Conservation (phyloP, 2,797 vertebrate genomes). For the Xerus rutilus region DNA sequence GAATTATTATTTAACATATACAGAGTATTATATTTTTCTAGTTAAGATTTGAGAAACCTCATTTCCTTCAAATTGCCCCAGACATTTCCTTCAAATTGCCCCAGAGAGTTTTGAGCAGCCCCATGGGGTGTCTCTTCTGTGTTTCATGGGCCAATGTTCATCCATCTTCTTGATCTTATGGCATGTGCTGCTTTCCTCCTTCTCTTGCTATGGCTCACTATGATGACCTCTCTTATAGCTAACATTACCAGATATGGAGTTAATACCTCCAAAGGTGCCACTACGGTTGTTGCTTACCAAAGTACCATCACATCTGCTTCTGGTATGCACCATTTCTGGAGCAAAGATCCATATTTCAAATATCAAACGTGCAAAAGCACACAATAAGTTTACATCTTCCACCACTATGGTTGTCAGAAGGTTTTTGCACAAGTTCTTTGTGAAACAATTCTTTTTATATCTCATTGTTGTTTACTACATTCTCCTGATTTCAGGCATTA, state of each 20-base stretch:
- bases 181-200: background rate
- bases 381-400: background rate
- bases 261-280: background rate
- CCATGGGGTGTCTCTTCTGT: background rate
- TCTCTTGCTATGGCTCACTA: background rate
- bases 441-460: background rate
- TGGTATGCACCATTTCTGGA: background rate
- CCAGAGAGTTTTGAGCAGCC: background rate
- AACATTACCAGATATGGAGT: background rate
- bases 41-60: background rate
- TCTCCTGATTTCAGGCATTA: background rate
- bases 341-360: background rate
- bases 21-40: background rate
- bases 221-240: background rate
- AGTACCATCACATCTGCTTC: background rate
- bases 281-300: background rate
- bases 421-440: background rate
- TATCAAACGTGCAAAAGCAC: background rate
- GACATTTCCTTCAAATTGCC: background rate
- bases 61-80: background rate
- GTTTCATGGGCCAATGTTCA: background rate
- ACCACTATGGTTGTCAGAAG: background rate
- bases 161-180: background rate
- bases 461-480: background rate
- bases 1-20: background rate